Percentiles rank a stretch among this genome's conserved stretches.
phyloP scores from a whole-genome alignment of 1,140 invertebrate species.

The Ostrea denselamellosa region DNA sequence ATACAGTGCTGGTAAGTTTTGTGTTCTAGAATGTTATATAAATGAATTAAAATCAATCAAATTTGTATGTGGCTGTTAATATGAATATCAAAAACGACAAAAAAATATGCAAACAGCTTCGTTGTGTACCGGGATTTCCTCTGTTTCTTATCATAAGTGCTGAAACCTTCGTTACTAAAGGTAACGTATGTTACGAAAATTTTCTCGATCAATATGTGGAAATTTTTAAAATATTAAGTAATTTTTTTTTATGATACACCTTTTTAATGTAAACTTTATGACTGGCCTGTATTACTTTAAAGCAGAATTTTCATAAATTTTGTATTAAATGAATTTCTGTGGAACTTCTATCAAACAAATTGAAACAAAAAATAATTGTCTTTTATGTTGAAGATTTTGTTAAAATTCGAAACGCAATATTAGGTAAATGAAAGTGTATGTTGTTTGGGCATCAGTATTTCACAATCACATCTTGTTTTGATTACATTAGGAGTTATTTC shows the following conservation, averaged over 20 bases:
- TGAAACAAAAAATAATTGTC: neutral
- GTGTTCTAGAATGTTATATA: neutral
- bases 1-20: constrained; percentile 14
- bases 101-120: too few species aligned
- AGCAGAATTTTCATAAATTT: constrained; percentile 2
- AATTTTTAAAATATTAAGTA: neutral
- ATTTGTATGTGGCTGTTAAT: neutral
- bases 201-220: neutral
- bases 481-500: too few species aligned
- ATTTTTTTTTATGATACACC: neutral
- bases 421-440: neutral
- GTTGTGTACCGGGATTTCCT: neutral
- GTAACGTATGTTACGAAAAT: constrained; percentile 35
- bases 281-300: neutral
- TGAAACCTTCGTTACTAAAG: neutral
- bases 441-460: too few species aligned
- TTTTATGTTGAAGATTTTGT: neutral
- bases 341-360: constrained; percentile 11
- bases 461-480: too few species aligned
- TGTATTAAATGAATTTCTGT: neutral
- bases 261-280: neutral
- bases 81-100: neutral
- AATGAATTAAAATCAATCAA: neutral
- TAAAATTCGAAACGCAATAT: neutral
- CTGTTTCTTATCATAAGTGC: neutral